phyloP scores from a whole-genome alignment of 1,140 invertebrate genomes.

The Bombus consobrinus region DNA sequence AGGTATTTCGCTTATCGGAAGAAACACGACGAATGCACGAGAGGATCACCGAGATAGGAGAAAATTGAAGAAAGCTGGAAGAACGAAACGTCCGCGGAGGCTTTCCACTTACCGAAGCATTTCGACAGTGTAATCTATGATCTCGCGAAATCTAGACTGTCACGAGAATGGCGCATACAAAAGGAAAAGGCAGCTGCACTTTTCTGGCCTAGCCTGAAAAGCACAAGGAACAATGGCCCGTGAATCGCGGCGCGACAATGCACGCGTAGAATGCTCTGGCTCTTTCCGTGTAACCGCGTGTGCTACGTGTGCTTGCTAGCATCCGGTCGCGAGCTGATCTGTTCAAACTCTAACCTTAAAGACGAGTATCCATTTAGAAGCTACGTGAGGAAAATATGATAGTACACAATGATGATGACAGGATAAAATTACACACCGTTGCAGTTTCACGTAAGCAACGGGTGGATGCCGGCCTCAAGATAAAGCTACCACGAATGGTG shows the following conservation, averaged over 20 bases:
- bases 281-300: conserved; percentile 9
- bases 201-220: conserved; percentile 53
- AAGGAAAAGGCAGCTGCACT: conserved; percentile 58
- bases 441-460: too few relatives aligned
- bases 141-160: conserved; percentile 12
- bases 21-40: neutral
- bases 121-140: conserved; percentile 22
- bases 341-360: neutral
- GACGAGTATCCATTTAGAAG: neutral
- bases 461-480: neutral
- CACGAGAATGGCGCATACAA: conserved; percentile 7
- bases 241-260: conserved; percentile 48
- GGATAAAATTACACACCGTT: too few relatives aligned
- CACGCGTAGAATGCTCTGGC: neutral
- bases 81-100: neutral
- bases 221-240: conserved; percentile 38
- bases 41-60: neutral
- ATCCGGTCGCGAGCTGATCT: neutral
- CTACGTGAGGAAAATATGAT: too few relatives aligned
- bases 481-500: neutral
- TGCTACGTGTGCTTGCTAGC: neutral
- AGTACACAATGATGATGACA: too few relatives aligned
- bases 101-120: neutral
- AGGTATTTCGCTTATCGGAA: neutral
- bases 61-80: neutral